These are phyloP conservation scores for Lasioglossum morio DNA, from an alignment of 2,888 invertebrate species.

Conservation along the genomic window DNA sequence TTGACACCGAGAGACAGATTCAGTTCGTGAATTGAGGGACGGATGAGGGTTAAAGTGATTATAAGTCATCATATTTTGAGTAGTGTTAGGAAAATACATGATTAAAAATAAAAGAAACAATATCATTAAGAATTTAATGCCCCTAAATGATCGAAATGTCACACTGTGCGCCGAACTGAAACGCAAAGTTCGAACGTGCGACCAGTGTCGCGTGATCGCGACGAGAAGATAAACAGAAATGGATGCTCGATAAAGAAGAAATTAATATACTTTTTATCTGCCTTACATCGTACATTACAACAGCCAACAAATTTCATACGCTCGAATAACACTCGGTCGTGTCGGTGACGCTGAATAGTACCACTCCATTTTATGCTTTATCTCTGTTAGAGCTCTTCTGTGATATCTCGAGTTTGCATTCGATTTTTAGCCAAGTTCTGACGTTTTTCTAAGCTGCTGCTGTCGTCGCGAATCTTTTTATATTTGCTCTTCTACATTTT, in stretches of 20 bases:
- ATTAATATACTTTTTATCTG: neutral
- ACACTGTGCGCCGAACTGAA: neutral
- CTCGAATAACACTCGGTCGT: neutral
- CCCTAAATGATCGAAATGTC: too few relatives aligned
- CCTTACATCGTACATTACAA: neutral
- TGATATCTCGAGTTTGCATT: neutral
- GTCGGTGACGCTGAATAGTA: neutral
- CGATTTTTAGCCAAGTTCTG: neutral
- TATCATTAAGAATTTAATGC: too few relatives aligned
- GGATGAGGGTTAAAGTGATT: too few relatives aligned
- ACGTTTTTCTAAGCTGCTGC: neutral
- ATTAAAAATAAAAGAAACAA: too few relatives aligned
- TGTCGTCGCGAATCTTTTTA: neutral
- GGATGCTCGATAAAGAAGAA: constrained; percentile 12
- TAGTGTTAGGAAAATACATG: too few relatives aligned
- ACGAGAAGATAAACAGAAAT: constrained; percentile 29
- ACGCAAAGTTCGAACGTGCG: constrained; percentile 17
- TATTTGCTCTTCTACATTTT: neutral
- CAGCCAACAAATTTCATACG: neutral
- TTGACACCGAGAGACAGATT: too few relatives aligned
- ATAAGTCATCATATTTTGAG: too few relatives aligned
- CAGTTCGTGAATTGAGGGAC: too few relatives aligned
- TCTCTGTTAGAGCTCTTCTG: neutral
- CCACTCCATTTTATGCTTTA: neutral
- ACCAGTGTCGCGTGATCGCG: constrained; percentile 1